Base-by-base conservation (phyloP, 1,140 invertebrate genomes). In the Hirudo medicinalis region DNA sequence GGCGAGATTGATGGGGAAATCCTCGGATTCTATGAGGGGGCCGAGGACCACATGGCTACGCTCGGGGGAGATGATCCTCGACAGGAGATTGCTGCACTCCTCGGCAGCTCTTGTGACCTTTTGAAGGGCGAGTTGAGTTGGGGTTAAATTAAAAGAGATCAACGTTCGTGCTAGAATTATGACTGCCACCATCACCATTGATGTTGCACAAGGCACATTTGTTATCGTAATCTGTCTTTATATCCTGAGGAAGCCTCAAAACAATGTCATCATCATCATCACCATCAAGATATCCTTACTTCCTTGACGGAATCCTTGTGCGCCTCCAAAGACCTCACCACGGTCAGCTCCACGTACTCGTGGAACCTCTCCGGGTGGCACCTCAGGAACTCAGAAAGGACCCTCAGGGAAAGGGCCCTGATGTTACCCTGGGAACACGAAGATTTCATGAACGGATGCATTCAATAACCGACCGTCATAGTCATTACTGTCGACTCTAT, bases 321-420 rank as follows among this genome's bases (percentile, higher is more conserved):
- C 73, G 89, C 88, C 77, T 91, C 87, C 72, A 95, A 86, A 22
- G 95, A 88, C 81, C 90, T 89, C 27, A 95, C 81, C 68, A 94
- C 87, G 25, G 94, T 88, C 13, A 96, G 84, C 82, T 96, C 92
- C 27, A 91, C 87, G 80, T 91, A 96, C 76, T 88, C 87, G 60
- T 88, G 85, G 85, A 93, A 94, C 72, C 86, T 87, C 73, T 87
- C 82, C 20, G 89, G 82, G 78, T 93, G 87, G 71, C 88, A 87
- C 74, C 89, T 86, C 75, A 93, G 85, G 78, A 94, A 88, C 82
- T 91, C 90, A 63, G 89, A 86, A 32, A 94, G 82, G 53, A 89
- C 88, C 75, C 87, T 86, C 63, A 94, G 84, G 0, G 90, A 88
- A 75, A 88, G 85, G 11, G 88, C 87, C 72, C 81, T 74, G 20